Conservation (phyloP, 2,797 vertebrate genomes). For the Sebastes taczanowskii region DNA sequence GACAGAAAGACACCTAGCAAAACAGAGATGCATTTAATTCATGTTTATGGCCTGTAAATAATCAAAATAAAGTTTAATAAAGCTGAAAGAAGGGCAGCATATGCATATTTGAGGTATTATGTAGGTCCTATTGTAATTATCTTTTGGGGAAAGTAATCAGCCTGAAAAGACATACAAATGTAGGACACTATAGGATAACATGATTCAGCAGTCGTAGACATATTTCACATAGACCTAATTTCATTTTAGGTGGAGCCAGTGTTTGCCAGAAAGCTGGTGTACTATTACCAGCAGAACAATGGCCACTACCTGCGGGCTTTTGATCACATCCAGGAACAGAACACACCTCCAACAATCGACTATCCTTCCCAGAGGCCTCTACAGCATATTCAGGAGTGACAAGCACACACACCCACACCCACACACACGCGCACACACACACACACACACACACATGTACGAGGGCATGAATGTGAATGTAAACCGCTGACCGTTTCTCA, state of each 20-base stretch:
- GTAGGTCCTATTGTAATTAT: not conserved
- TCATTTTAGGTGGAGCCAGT: constrained; percentile 92
- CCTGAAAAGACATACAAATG: not conserved
- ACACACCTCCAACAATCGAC: constrained; percentile 81
- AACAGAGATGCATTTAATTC: not conserved
- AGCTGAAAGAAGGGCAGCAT: not conserved
- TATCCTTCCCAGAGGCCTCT: constrained; percentile 85
- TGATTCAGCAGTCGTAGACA: not conserved
- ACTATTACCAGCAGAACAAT: constrained; percentile 92
- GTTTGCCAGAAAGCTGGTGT: constrained; percentile 93
- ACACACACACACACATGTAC: not conserved
- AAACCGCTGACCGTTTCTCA: constrained; percentile 35
- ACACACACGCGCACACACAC: not conserved
- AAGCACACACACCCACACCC: not conserved
- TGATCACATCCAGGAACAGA: constrained; percentile 85
- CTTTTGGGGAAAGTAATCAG: not conserved
- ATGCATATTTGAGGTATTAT: not conserved
- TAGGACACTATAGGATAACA: not conserved
- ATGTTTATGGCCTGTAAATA: not conserved
- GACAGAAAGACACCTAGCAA: not conserved
- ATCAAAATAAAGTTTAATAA: not conserved
- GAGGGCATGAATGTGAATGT: constrained; percentile 26
- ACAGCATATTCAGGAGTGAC: constrained; percentile 92
- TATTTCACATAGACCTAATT: constrained; percentile 19
- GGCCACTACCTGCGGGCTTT: constrained; percentile 90